A percentile compares a stretch with the other conserved stretches of the same genome.
phyloP scores from a whole-genome alignment of 2,888 invertebrate genomes.

The Choristoneura rosaceana region DNA sequence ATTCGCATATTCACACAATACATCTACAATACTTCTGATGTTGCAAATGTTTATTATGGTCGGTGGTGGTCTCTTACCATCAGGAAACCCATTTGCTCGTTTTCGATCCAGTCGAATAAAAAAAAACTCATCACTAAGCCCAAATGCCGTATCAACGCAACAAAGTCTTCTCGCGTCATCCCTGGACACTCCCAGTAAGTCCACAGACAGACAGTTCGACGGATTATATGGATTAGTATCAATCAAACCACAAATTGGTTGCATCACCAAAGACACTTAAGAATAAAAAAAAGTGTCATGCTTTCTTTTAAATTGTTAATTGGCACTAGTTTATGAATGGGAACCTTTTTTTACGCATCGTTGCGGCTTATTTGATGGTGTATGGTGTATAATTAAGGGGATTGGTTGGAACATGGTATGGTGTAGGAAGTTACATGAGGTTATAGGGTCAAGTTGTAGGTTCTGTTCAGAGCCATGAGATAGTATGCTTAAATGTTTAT shows the following conservation, averaged over 20 bases:
- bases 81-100: no score
- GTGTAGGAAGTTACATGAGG: slow-evolving; percentile 10
- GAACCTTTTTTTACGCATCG: slow-evolving; percentile 4
- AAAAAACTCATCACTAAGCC: no score
- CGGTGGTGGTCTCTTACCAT: no score
- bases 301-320: slow-evolving; percentile 51
- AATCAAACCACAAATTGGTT: slow-evolving; percentile 79
- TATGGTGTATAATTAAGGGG: slow-evolving; percentile 13
- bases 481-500: neutral
- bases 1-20: no score
- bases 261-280: slow-evolving; percentile 57
- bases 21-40: no score
- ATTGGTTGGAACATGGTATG: slow-evolving; percentile 8
- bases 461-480: slow-evolving; percentile 8
- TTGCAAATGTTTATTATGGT: no score
- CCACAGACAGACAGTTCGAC: slow-evolving; percentile 61
- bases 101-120: no score
- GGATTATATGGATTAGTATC: slow-evolving; percentile 80
- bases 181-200: slow-evolving; percentile 55
- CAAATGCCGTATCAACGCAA: slow-evolving; percentile 14
- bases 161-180: slow-evolving; percentile 12
- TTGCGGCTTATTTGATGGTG: slow-evolving; percentile 12
- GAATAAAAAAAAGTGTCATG: slow-evolving; percentile 33
- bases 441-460: slow-evolving; percentile 13
- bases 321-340: slow-evolving; percentile 44